Conservation (phyloP, 2,113 vertebrate species). For the Turnix velox region DNA sequence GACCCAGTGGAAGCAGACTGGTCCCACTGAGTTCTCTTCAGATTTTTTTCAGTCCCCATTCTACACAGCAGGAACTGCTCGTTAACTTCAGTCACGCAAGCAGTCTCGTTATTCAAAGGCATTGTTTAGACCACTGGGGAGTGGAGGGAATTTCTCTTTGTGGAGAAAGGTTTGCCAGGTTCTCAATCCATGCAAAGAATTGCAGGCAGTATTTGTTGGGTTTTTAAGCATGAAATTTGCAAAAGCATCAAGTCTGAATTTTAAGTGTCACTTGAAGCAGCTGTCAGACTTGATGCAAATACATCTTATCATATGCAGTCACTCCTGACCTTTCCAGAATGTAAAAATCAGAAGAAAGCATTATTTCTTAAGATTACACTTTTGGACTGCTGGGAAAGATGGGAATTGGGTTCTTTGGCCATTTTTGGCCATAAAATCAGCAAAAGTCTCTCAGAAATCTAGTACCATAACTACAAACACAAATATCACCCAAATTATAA, state of each 20-base stretch:
- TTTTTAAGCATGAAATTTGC: not conserved
- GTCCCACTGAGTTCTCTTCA: not conserved
- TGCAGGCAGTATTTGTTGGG: not conserved
- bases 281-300: not conserved
- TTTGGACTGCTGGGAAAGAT: not conserved
- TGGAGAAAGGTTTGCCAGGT: not conserved
- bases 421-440: not conserved
- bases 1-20: not conserved
- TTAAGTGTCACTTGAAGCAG: not conserved
- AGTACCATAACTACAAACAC: not conserved
- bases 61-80: not conserved
- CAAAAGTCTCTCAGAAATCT: not conserved
- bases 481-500: not conserved
- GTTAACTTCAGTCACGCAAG: not conserved
- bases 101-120: not conserved
- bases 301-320: not conserved
- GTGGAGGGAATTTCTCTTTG: fast-evolving
- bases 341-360: not conserved
- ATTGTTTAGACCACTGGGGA: not conserved
- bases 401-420: not conserved
- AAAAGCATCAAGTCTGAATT: not conserved
- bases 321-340: not conserved
- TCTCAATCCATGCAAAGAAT: not conserved
- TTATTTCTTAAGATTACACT: not conserved
- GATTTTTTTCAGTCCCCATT: not conserved